Conservation (phyloP, 2,888 invertebrate genomes). For the Mylabris sibirica region DNA sequence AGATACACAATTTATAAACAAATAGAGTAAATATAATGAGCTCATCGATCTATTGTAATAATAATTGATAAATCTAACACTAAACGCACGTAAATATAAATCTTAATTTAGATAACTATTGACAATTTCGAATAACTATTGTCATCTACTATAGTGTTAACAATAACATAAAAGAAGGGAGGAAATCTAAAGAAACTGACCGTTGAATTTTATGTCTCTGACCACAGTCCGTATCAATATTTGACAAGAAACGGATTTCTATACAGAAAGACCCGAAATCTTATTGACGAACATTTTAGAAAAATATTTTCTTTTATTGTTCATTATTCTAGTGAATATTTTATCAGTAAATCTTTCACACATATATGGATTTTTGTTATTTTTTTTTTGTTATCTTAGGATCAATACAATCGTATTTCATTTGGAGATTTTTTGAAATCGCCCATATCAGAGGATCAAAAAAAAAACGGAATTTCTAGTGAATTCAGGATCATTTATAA, state of each 20-base stretch:
- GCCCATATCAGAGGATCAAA: neutral
- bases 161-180: neutral
- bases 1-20: neutral
- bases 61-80: too few relatives aligned
- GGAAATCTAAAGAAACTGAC: neutral
- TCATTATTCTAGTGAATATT: constrained; percentile 2
- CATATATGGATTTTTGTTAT: neutral
- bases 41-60: neutral
- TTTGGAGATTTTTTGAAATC: neutral
- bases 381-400: neutral
- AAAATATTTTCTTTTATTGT: neutral
- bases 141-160: neutral
- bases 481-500: neutral
- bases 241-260: neutral
- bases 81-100: neutral
- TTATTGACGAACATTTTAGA: neutral
- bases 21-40: neutral
- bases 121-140: neutral
- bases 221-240: constrained; percentile 1
- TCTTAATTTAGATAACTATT: neutral
- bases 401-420: constrained; percentile 3
- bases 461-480: too few relatives aligned
- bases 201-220: constrained; percentile 3
- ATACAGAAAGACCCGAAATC: neutral
- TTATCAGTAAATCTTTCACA: constrained; percentile 10